Evolutionary conservation across 2,888 invertebrate species (phyloP).

Genomic region (Conops quadrifasciatus): DNA sequence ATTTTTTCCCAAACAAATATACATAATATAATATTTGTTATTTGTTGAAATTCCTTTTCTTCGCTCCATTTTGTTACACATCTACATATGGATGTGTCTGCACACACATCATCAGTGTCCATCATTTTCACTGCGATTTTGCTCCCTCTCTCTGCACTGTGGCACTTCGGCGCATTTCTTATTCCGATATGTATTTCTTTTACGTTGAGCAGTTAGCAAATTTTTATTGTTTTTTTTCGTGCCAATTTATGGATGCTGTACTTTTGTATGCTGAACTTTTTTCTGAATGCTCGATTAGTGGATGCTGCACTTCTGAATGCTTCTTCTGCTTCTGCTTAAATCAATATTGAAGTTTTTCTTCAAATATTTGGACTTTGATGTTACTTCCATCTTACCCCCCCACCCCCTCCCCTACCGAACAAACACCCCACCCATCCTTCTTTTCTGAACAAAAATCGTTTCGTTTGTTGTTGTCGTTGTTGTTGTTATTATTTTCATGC

Average conservation of each 20-base stretch:
- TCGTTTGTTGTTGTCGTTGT: not conserved
- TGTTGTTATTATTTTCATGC: conserved; percentile 36
- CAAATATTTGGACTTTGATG: conserved; percentile 43
- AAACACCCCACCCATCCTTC: not conserved
- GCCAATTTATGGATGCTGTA: not conserved
- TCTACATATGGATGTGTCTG: conserved; percentile 48
- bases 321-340: conserved; percentile 28
- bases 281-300: not conserved
- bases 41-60: too few species aligned
- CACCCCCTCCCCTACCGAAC: conserved; percentile 21
- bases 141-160: conserved; percentile 34
- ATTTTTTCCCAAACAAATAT: conserved; percentile 31
- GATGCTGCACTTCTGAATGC: not conserved
- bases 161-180: conserved; percentile 32
- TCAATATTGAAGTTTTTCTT: conserved; percentile 40
- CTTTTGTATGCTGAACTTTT: not conserved
- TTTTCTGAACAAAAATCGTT: not conserved
- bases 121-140: conserved; percentile 41
- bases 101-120: conserved; percentile 50
- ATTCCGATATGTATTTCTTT: not conserved
- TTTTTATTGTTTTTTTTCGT: not conserved
- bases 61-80: conserved; percentile 44
- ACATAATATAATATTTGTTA: conserved; percentile 46
- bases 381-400: conserved; percentile 42
- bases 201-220: conserved; percentile 4